phyloP scores from a whole-genome alignment of 2,888 invertebrate genomes.

The Ypsolopha sequella region DNA sequence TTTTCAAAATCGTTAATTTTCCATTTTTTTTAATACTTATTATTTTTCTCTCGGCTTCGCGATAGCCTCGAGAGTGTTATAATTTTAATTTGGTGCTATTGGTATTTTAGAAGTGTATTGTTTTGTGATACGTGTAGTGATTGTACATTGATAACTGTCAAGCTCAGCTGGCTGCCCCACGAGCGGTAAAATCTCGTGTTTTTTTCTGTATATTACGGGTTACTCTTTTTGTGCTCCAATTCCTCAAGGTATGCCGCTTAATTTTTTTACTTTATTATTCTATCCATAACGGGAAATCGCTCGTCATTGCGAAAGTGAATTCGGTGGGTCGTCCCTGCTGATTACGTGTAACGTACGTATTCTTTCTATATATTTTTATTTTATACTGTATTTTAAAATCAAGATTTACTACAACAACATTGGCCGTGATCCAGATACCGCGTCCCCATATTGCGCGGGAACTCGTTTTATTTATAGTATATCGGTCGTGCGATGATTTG shows the following conservation, averaged over 20 bases:
- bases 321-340: background rate
- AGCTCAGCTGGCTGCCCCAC: conserved; percentile 60
- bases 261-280: conserved; percentile 23
- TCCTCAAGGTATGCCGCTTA: conserved; percentile 63
- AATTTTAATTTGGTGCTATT: background rate
- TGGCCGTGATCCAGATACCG: conserved; percentile 68
- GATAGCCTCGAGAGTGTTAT: background rate
- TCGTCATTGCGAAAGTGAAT: background rate
- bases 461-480: conserved; percentile 63
- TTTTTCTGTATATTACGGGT: conserved; percentile 47
- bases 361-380: background rate
- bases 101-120: background rate
- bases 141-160: conserved; percentile 52
- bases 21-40: conserved; percentile 12
- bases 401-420: conserved; percentile 39
- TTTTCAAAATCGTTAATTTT: conserved; percentile 18
- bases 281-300: conserved; percentile 9
- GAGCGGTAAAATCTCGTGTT: conserved; percentile 64
- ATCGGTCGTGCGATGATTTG: conserved; percentile 42
- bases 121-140: conserved; percentile 15
- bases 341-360: background rate
- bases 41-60: background rate
- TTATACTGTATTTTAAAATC: background rate
- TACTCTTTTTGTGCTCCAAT: conserved; percentile 61
- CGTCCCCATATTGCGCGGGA: conserved; percentile 63